Conservation (phyloP, 2,888 invertebrate genomes). For the Leptinotarsa haldemani region DNA sequence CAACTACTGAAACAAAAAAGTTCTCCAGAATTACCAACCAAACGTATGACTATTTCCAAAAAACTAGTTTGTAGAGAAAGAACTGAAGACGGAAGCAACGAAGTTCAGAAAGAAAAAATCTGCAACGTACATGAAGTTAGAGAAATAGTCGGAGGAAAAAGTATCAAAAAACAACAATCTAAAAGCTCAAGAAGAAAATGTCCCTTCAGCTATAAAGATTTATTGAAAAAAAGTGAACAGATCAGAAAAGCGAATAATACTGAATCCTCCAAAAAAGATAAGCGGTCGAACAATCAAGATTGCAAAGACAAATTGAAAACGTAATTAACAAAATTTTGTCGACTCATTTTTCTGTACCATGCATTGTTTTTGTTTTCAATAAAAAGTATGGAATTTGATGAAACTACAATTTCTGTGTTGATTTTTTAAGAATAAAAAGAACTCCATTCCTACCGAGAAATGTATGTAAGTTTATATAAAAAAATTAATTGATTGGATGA, state of each 20-base stretch:
- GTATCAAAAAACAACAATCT: not conserved
- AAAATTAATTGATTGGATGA: too few relatives aligned
- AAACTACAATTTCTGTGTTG: not conserved
- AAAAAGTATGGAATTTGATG: constrained; percentile 17
- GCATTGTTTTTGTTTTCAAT: constrained; percentile 8
- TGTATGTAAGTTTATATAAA: too few relatives aligned
- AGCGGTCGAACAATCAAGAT: not conserved
- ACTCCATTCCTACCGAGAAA: too few relatives aligned
- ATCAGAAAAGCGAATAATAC: constrained; percentile 11
- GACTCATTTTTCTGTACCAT: constrained; percentile 1
- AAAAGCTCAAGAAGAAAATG: not conserved
- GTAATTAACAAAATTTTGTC: not conserved
- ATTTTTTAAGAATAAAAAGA: too few relatives aligned
- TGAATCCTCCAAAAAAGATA: not conserved
- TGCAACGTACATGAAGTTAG: constrained; percentile 15
- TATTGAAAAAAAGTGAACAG: constrained; percentile 31
- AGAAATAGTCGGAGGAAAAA: constrained; percentile 23
- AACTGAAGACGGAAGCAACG: not conserved
- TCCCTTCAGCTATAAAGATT: constrained; percentile 31
- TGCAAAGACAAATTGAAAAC: constrained; percentile 3
- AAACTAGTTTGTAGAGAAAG: constrained; percentile 17
- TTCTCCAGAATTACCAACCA: not conserved
- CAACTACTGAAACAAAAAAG: not conserved
- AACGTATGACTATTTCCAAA: constrained; percentile 7
- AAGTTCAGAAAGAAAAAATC: not conserved